Conservation (phyloP, 92 coral and sea anemone genomes). For the Actinostola sp. region DNA sequence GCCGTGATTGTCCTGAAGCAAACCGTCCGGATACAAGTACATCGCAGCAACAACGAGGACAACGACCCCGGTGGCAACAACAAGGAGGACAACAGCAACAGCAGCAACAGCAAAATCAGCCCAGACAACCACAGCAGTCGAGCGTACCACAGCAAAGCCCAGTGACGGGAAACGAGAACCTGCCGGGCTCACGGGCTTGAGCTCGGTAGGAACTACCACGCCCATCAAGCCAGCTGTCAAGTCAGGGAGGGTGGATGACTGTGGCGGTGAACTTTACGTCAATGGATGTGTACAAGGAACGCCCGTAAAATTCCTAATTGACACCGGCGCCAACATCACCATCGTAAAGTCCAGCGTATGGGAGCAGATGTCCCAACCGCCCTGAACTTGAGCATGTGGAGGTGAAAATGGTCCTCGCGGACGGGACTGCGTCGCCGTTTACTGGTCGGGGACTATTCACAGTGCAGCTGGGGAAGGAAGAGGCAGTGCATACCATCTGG, state of each 20-base stretch:
- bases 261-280: conserved; percentile 17
- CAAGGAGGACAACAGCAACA: background rate
- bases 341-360: conserved; percentile 33
- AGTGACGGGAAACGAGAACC: conserved; percentile 14
- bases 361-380: conserved; percentile 8
- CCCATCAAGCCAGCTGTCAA: background rate
- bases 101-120: background rate
- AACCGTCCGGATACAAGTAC: background rate
- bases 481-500: conserved; percentile 12
- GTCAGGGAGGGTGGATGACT: conserved; percentile 8
- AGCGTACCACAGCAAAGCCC: background rate
- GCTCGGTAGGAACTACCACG: background rate
- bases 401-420: conserved; percentile 40
- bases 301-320: conserved; percentile 48
- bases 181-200: conserved; percentile 17
- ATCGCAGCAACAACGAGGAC: background rate
- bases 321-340: conserved; percentile 52
- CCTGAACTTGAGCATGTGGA: conserved; percentile 8
- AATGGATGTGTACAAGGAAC: conserved; percentile 23
- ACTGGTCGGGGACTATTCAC: conserved; percentile 28
- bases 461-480: conserved; percentile 23
- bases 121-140: background rate
- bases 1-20: background rate
- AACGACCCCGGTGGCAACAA: background rate
- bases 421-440: conserved; percentile 42